Evolutionary conservation across 2,797 vertebrate genomes (phyloP).

Genomic region (Rhyacichthys aspro): DNA sequence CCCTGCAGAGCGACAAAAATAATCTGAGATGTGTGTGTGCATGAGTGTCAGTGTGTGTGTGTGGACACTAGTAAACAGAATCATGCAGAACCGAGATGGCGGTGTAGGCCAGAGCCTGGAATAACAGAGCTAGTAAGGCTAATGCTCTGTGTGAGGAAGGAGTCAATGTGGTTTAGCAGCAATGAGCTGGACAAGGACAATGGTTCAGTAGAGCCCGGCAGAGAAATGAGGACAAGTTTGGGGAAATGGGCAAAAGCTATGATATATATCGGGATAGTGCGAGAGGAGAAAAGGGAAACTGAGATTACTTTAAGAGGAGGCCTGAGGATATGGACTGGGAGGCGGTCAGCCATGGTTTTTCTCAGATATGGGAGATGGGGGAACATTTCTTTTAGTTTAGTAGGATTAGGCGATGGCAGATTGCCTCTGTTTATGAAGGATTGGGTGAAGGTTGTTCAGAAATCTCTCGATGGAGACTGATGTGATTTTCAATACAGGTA

Average conservation of each 20-base stretch:
- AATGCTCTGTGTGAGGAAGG: slow-evolving; percentile 59
- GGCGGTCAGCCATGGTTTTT: slow-evolving; percentile 31
- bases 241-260: slow-evolving; percentile 56
- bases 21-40: slow-evolving; percentile 60
- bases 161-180: slow-evolving; percentile 70
- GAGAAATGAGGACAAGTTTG: slow-evolving; percentile 68
- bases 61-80: slow-evolving; percentile 57
- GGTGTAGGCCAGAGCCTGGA: slow-evolving; percentile 53
- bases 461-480: slow-evolving; percentile 17
- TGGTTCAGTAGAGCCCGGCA: slow-evolving; percentile 68
- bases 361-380: slow-evolving; percentile 48
- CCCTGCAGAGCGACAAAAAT: slow-evolving; percentile 69
- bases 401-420: slow-evolving; percentile 16
- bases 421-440: slow-evolving; percentile 10
- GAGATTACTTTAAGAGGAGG: slow-evolving; percentile 51
- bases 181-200: slow-evolving; percentile 70
- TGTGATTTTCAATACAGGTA: slow-evolving; percentile 11
- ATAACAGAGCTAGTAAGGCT: slow-evolving; percentile 61
- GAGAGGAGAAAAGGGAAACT: slow-evolving; percentile 46
- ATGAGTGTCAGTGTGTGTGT: slow-evolving; percentile 40
- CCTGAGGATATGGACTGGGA: slow-evolving; percentile 62
- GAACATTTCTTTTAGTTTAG: slow-evolving; percentile 30
- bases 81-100: slow-evolving; percentile 53
- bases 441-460: slow-evolving; percentile 27
- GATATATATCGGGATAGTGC: slow-evolving; percentile 53